These are phyloP conservation scores for Polymixis lichenea DNA, from an alignment of 2,888 invertebrate genomes.

Conservation along the genomic window DNA sequence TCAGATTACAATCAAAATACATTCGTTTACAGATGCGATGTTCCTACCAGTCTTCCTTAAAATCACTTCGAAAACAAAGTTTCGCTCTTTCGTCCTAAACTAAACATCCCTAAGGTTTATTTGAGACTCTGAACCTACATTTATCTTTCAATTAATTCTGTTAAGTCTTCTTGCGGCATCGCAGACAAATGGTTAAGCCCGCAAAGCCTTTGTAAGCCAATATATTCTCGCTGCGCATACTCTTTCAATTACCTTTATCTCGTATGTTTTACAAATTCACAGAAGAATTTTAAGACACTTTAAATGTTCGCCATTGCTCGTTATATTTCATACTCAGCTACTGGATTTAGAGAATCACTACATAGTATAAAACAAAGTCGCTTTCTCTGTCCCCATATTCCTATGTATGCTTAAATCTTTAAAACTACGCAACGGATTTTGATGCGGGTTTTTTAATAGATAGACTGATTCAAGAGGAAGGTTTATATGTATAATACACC, in stretches of 20 bases:
- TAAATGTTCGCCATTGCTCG: neutral
- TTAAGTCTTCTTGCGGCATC: constrained; percentile 40
- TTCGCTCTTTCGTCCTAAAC: neutral
- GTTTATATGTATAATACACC: no score
- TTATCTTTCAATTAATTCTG: constrained; percentile 47
- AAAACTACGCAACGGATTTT: no score
- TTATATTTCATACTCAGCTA: neutral
- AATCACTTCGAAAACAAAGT: neutral
- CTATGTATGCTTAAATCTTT: no score
- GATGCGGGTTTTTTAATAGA: no score
- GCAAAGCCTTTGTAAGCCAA: constrained; percentile 41
- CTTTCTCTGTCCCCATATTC: no score
- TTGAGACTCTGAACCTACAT: constrained; percentile 29
- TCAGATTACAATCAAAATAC: neutral
- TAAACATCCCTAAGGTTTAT: constrained; percentile 7
- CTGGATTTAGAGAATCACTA: neutral
- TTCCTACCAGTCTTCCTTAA: neutral
- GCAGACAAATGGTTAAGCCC: constrained; percentile 29
- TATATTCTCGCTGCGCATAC: constrained; percentile 32
- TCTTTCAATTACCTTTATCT: constrained; percentile 17
- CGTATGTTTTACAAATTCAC: constrained; percentile 2
- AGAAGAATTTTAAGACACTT: neutral
- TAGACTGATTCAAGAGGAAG: no score
- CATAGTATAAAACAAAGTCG: no score
- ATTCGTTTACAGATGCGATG: neutral